Evolutionary conservation across 2,797 vertebrate genomes (phyloP), one percentile per base, ranked within the genome.

Genomic region (Clarias laeviceps): DNA sequence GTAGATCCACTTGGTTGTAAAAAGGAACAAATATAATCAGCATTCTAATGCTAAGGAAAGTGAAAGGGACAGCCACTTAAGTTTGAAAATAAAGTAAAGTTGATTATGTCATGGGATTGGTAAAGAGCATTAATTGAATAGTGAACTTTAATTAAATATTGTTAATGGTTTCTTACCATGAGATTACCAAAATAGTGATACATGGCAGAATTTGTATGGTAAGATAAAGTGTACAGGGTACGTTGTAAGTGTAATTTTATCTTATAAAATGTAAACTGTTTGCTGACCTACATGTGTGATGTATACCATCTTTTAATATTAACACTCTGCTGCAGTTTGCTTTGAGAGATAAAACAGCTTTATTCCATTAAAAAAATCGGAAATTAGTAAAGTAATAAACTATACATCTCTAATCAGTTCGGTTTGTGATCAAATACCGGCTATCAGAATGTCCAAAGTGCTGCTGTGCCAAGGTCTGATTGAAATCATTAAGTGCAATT

Each of bases 51-150:
- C 15, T 76, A 56, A 76, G 32, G 8, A 32, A 54, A 8, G 24
- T 17, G n/a, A 83, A 85, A 82, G 59, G 24, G 54, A 82, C 12
- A 20, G 27, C 72, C 45, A 18, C 9, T 57, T 40, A 73, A 29
- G 1, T 24, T n/a, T 74, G 70, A 29, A 45, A 68, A 50, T 69
- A 69, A 24, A 61, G n/a, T 74, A 85, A 40, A 50, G 32, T 45
- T 1, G 65, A 70, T 50, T 20, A 37, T 45, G 64, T 50, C 32
- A 86, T 81, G 40, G 61, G 50, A 64, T 59, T 80, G 59, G 32
- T 20, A 86, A 76, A 90, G 88, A 85, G 74, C 50, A 74, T 77
- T 86, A 80, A 76, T n/a, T 78, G 59, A 79, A 68, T 69, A 29
- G 8, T 32, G 12, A 45, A 78, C 29, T 11, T 27, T 24, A 82